Percentiles rank a stretch among this genome's conserved stretches.
phyloP scores from a whole-genome alignment of 1,140 invertebrate genomes.

The Diabrotica virgifera region DNA sequence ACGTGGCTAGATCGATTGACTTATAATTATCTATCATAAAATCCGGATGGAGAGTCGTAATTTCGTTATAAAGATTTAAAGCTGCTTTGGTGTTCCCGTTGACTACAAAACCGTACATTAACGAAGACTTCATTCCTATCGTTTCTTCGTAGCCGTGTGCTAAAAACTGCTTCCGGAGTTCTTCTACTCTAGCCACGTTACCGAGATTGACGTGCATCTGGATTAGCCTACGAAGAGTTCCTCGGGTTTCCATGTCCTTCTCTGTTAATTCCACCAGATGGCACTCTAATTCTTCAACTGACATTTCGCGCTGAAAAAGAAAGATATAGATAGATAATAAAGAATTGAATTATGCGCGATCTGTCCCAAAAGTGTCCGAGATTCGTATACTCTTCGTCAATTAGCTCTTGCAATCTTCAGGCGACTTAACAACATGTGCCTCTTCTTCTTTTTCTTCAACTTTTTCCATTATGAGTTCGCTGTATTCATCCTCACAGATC shows the following conservation, averaged over 20 bases:
- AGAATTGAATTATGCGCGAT: too few species aligned
- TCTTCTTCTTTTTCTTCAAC: too few species aligned
- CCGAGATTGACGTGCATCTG: conserved; percentile 51
- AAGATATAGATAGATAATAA: not conserved
- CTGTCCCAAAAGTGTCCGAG: too few species aligned
- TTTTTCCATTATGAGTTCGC: too few species aligned
- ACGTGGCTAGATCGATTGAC: conserved; percentile 54
- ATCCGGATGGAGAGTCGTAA: conserved; percentile 47
- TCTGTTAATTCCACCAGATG: conserved; percentile 55
- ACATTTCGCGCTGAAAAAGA: conserved; percentile 53
- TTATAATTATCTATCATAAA: conserved; percentile 58
- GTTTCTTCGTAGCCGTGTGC: conserved; percentile 50
- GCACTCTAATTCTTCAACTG: conserved; percentile 50
- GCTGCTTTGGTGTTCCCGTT: conserved; percentile 51
- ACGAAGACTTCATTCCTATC: conserved; percentile 53
- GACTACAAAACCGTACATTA: conserved; percentile 55
- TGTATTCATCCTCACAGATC: too few species aligned
- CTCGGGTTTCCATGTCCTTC: conserved; percentile 57
- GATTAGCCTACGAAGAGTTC: conserved; percentile 53
- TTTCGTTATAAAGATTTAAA: conserved; percentile 47
- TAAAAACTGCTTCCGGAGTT: conserved; percentile 51
- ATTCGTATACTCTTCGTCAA: too few species aligned
- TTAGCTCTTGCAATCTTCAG: too few species aligned
- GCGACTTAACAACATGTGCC: too few species aligned
- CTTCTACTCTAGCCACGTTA: conserved; percentile 50